A percentile compares a stretch with the other conserved stretches of the same genome.
These are phyloP conservation scores for Solea senegalensis DNA, from an alignment of 2,113 vertebrate species.

Conservation along the genomic window DNA sequence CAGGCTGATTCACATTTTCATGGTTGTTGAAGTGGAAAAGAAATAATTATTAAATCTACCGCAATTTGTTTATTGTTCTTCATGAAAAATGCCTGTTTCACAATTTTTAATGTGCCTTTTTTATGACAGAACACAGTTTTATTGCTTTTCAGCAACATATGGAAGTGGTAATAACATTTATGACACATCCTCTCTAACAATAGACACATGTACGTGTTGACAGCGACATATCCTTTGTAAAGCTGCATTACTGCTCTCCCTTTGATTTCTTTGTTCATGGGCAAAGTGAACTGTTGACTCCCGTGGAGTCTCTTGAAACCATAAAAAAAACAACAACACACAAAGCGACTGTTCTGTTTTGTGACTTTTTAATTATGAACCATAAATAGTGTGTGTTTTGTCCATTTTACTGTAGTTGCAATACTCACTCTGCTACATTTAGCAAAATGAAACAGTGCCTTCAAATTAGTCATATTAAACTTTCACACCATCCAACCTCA, in stretches of 20 bases:
- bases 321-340: not conserved
- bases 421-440: not conserved
- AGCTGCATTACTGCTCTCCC: not conserved
- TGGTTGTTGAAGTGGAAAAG: not conserved
- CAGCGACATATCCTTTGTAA: slow-evolving; percentile 4
- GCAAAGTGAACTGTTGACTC: slow-evolving; percentile 18
- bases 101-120: not conserved
- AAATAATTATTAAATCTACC: not conserved
- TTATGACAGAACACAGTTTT: slow-evolving; percentile 1
- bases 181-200: not conserved
- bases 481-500: not conserved
- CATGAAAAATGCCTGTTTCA: not conserved
- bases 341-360: slow-evolving; percentile 3
- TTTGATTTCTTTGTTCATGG: not conserved
- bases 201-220: slow-evolving; percentile 10
- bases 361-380: slow-evolving; percentile 2
- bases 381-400: slow-evolving; percentile 6
- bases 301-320: slow-evolving; percentile 16
- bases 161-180: slow-evolving; percentile 5
- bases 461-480: not conserved
- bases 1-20: slow-evolving; percentile 1
- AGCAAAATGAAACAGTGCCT: not conserved
- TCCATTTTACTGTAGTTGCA: slow-evolving; percentile 7
- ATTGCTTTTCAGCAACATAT: slow-evolving; percentile 5
- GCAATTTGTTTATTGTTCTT: not conserved